Evolutionary conservation across 2,113 vertebrate species (phyloP), one percentile per base, ranked within the genome.

Genomic region (Piliocolobus tephrosceles): DNA sequence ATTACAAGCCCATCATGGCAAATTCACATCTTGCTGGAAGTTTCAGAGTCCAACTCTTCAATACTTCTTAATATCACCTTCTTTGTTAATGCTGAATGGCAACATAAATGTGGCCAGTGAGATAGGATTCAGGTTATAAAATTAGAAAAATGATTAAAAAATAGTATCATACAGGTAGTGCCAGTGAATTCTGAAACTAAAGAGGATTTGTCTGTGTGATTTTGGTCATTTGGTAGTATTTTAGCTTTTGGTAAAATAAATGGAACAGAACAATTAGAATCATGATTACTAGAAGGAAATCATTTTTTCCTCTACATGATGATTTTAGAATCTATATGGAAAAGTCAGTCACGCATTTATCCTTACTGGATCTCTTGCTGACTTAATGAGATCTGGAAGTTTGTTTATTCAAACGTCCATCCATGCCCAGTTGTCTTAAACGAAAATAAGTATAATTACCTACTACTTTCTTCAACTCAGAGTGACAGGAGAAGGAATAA

Each of bases 71-170:
- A 43, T 8, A 2, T 35, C 78, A 66, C 12, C 38, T 4, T 93
- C 58, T 83, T 35, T 95, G 50, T 88, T 66, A 75, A 14, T 47
- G 45, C 27, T 73, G 52, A 95, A 87, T 47, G 55, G 23, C 12
- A 85, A 43, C 47, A 18, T 27, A 55, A 76, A 88, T 55, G 32
- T 91, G 82, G 35, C 43, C 11, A 72, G 25, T 72, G 50, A 95
- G 64, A 52, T 55, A 90, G 68, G 68, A 93, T 76, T 97, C 89
- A n/a, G 55, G 13, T 86, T 55, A 87, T 47, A 80, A 96, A 96
- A 93, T 94, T 43, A 95, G 70, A 93, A 91, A 88, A 23, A 14
- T 89, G 76, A 94, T 86, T 45, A 79, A 90, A 88, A 72, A 73
- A 35, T 18, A 76, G n/a, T 57, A 64, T 47, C 47, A 45, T 27